phyloP scores from a whole-genome alignment of 1,140 invertebrate species.

The Anoplophora glabripennis region DNA sequence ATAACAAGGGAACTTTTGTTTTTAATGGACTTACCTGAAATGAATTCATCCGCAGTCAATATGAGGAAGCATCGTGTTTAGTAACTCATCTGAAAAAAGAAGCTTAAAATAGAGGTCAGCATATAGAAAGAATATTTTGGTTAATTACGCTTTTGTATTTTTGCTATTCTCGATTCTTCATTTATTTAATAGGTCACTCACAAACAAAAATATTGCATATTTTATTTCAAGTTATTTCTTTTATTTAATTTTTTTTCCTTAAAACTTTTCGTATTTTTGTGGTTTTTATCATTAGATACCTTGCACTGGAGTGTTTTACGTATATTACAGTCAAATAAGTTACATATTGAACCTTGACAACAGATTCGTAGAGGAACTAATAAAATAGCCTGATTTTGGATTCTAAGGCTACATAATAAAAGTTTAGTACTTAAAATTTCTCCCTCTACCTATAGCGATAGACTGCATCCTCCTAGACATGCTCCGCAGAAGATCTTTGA shows the following conservation, averaged over 20 bases:
- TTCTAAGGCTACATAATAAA: too few relatives aligned
- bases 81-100: slow-evolving; percentile 23
- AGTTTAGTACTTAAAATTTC: too few relatives aligned
- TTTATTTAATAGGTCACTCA: too few relatives aligned
- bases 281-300: not conserved
- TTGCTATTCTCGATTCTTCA: too few relatives aligned
- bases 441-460: slow-evolving; percentile 11
- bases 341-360: not conserved
- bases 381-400: too few relatives aligned
- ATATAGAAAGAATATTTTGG: too few relatives aligned
- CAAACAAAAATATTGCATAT: slow-evolving; percentile 4
- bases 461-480: slow-evolving; percentile 16
- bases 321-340: not conserved
- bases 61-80: slow-evolving; percentile 29
- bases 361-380: not conserved
- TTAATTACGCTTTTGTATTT: too few relatives aligned
- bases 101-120: too few relatives aligned
- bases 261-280: not conserved
- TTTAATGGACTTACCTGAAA: slow-evolving; percentile 9
- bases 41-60: slow-evolving; percentile 27
- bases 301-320: not conserved
- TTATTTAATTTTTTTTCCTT: not conserved
- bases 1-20: too few relatives aligned
- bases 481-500: slow-evolving; percentile 18
- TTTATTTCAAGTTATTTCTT: not conserved